phyloP scores from a whole-genome alignment of 2,888 invertebrate genomes.

The Leptopilina drosophilae region DNA sequence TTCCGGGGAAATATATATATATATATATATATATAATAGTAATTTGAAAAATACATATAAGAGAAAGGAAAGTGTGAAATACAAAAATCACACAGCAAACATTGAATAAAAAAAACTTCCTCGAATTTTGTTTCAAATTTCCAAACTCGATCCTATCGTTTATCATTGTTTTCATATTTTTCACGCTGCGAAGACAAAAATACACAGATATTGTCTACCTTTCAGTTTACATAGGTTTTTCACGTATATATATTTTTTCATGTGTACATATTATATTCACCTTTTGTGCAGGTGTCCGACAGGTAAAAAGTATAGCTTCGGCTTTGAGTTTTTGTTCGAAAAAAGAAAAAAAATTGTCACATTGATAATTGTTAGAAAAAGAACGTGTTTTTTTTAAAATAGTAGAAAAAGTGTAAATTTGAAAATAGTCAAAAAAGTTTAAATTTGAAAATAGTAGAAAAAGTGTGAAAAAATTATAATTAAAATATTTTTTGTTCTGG shows the following conservation, averaged over 20 bases:
- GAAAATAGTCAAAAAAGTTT: too few species aligned
- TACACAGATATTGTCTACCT: constrained; percentile 32
- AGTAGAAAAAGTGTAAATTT: too few species aligned
- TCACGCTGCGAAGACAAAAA: constrained; percentile 29
- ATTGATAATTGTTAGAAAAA: not conserved
- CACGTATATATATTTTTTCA: constrained; percentile 41
- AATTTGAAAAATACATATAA: constrained; percentile 15
- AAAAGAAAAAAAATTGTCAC: not conserved
- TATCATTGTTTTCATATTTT: constrained; percentile 12
- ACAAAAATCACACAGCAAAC: not conserved
- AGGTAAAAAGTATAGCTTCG: constrained; percentile 28
- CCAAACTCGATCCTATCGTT: constrained; percentile 26
- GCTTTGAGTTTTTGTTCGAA: not conserved
- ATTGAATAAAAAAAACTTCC: not conserved
- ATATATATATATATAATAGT: not conserved
- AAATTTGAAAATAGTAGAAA: not conserved
- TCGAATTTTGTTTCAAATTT: constrained; percentile 32
- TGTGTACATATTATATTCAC: constrained; percentile 46
- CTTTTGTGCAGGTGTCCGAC: constrained; percentile 49
- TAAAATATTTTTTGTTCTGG: not conserved
- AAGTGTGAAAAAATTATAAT: not conserved
- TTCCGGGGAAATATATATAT: not conserved
- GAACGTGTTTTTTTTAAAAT: too few species aligned
- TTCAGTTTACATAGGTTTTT: constrained; percentile 45
- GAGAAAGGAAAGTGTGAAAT: constrained; percentile 22